Evolutionary conservation across 2,113 vertebrate species (phyloP), one percentile per base, ranked within the genome.

Genomic region (Columba livia): DNA sequence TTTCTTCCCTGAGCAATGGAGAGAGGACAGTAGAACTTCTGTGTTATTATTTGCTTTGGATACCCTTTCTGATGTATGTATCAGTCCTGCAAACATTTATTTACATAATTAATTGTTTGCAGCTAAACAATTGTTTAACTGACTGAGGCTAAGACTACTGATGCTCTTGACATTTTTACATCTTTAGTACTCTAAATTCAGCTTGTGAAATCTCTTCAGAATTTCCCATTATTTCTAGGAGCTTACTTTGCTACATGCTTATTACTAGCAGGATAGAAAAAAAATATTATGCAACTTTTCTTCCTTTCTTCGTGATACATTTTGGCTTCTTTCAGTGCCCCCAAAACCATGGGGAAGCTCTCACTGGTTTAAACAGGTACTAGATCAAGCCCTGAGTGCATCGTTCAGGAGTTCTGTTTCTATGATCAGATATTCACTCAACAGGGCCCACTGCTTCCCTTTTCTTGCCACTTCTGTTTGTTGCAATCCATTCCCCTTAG

Each of bases 391-490:
- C 65, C 25, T 64, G 47, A 81, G 79, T 81, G 38, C 80, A 69
- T 69, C 18, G 53, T 36, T 69, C 56, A 86, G 77, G 53, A 90
- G n/a, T 85, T 95, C 38, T 67, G 24, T 79, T 94, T 90, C 79
- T 93, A 1, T 58, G 73, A 90, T 92, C 86, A 79, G 34, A 69
- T 23, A 48, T 36, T 72, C 25, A 71, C 17, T 57, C 5, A 2
- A 32, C 61, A 28, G 40, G 57, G 50, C 74, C 10, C 2, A 47
- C 51, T 56, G 32, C 17, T 86, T 91, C 72, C 51, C 48, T 88
- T 80, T 70, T 78, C 79, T 89, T 88, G 48, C 72, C 93, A 80
- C 64, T 96, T 94, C 71, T 93, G 34, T 67, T 93, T 94, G 69
- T 75, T 92, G 85, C 58, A 64, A 81, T 86, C 18, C 38, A 67